Evolutionary conservation across 37 sponge, comb jelly and placozoan genomes (phyloP).

Genomic region (Sycon ciliatum): DNA sequence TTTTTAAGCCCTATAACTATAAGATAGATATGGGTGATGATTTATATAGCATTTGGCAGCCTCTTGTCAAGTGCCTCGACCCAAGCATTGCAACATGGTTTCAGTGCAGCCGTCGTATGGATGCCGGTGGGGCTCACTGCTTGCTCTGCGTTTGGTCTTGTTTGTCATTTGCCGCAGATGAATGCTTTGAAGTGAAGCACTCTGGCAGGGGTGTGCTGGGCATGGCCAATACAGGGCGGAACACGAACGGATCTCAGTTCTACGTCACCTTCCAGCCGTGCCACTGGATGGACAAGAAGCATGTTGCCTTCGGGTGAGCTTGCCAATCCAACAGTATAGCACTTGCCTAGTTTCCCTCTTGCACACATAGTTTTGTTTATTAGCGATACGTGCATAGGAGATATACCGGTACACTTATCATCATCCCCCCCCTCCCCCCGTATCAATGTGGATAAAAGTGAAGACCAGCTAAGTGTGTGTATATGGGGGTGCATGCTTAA

Average conservation of each 20-base stretch:
- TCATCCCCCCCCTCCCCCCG: no score
- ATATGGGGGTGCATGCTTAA: no score
- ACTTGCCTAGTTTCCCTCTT: not conserved
- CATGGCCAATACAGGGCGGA: conserved; percentile 76
- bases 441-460: conserved; percentile 8
- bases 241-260: conserved; percentile 84
- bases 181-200: conserved; percentile 65
- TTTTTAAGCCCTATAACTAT: no score
- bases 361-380: no score
- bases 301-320: conserved; percentile 84
- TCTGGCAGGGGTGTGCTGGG: conserved; percentile 62
- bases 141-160: not conserved
- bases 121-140: no score
- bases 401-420: no score
- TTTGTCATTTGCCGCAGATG: conserved; percentile 32
- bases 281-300: conserved; percentile 79
- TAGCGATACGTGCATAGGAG: no score
- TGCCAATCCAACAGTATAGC: conserved; percentile 9
- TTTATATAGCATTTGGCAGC: not conserved
- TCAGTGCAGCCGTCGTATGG: not conserved
- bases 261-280: conserved; percentile 75
- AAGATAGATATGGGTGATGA: not conserved
- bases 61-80: not conserved
- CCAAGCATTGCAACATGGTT: conserved; percentile 10
- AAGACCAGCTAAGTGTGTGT: no score